Percentiles rank a stretch among this genome's conserved stretches.
Conservation (phyloP, 1,140 invertebrate species). For the Elysia chlorotica region DNA sequence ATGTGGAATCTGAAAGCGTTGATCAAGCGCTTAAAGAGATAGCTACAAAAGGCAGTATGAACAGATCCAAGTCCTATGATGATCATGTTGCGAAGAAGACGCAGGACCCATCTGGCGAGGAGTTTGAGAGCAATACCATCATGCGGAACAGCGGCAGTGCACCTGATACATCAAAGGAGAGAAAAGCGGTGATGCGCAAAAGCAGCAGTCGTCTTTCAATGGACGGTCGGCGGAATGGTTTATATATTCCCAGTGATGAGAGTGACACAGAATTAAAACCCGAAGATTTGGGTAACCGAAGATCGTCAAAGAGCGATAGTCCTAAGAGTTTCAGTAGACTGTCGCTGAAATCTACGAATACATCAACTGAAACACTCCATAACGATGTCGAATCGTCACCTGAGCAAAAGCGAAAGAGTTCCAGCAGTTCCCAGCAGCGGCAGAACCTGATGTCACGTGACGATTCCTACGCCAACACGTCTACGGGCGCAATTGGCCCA, state of each 20-base stretch:
- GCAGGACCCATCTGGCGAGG: conserved; percentile 28
- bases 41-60: conserved; percentile 43
- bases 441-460: neutral
- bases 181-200: conserved; percentile 26
- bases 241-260: conserved; percentile 48
- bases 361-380: conserved; percentile 54
- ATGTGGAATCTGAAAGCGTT: conserved; percentile 50
- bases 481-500: neutral
- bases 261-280: conserved; percentile 45
- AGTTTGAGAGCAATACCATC: conserved; percentile 11
- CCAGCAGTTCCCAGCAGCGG: neutral
- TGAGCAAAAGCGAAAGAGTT: conserved; percentile 26
- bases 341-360: conserved; percentile 52
- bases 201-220: conserved; percentile 36
- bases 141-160: conserved; percentile 27
- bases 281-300: conserved; percentile 28
- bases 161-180: conserved; percentile 26
- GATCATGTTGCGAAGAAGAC: conserved; percentile 46
- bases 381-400: conserved; percentile 42
- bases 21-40: conserved; percentile 47
- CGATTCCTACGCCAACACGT: neutral
- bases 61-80: conserved; percentile 53
- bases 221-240: conserved; percentile 44
- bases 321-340: conserved; percentile 45
- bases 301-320: conserved; percentile 49